Conservation (phyloP, 2,797 vertebrate species). For the Pelochelys cantorii region DNA sequence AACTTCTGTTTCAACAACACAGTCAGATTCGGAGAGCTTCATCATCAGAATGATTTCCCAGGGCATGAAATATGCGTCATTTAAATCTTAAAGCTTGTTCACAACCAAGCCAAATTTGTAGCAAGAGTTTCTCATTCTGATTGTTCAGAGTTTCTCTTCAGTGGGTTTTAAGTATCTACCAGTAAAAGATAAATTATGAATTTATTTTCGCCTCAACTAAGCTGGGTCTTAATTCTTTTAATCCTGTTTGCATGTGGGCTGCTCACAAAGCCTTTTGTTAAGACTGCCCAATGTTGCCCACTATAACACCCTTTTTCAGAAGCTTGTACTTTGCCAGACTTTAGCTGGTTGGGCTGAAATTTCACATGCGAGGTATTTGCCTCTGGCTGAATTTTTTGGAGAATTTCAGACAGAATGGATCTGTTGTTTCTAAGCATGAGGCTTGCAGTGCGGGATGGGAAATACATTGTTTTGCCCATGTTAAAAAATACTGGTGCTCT, state of each 20-base stretch:
- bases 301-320: neutral
- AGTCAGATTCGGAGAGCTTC: slow-evolving; percentile 53
- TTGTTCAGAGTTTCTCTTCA: slow-evolving; percentile 21
- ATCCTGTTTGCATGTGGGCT: neutral
- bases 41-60: slow-evolving; percentile 56
- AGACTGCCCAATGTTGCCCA: neutral
- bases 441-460: too few species aligned
- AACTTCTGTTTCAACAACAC: slow-evolving; percentile 45
- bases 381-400: neutral
- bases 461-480: neutral
- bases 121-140: neutral
- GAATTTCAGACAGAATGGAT: neutral
- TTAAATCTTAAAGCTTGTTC: slow-evolving; percentile 66
- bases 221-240: neutral
- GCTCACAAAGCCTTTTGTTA: neutral
- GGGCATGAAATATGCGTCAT: slow-evolving; percentile 48
- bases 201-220: neutral
- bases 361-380: neutral
- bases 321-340: neutral
- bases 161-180: slow-evolving; percentile 6
- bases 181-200: neutral
- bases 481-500: neutral
- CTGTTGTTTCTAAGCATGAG: neutral
- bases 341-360: neutral
- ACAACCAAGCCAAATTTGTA: slow-evolving; percentile 45